phyloP scores from a whole-genome alignment of 1,140 invertebrate genomes.

The Ladona fulva region DNA sequence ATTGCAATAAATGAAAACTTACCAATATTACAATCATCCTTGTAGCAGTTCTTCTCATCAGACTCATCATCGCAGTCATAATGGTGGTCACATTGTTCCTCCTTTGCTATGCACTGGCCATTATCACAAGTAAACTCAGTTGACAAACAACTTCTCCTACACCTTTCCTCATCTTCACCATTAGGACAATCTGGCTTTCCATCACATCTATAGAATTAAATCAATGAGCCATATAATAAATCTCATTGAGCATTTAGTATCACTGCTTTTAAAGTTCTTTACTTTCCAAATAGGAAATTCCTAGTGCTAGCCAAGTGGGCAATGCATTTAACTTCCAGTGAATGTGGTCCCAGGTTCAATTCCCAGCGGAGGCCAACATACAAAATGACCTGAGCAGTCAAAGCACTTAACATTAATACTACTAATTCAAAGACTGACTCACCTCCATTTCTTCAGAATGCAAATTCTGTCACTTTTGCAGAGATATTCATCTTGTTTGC shows the following conservation, averaged over 20 bases:
- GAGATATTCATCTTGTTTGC: conserved; percentile 25
- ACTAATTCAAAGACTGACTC: conserved; percentile 22
- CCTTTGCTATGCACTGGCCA: conserved; percentile 41
- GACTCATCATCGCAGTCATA: conserved; percentile 28
- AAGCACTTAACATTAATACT: neutral
- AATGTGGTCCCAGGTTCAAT: too few relatives aligned
- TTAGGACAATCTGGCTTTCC: conserved; percentile 46
- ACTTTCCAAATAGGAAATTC: too few relatives aligned
- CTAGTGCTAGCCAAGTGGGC: too few relatives aligned
- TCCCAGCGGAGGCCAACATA: too few relatives aligned
- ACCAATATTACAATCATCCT: conserved; percentile 13
- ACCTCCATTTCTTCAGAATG: conserved; percentile 22
- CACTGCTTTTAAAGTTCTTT: too few relatives aligned
- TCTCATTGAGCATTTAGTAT: too few relatives aligned
- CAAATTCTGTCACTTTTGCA: conserved; percentile 28
- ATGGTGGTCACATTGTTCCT: conserved; percentile 16
- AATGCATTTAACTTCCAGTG: too few relatives aligned
- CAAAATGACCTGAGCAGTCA: too few relatives aligned
- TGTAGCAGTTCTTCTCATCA: conserved; percentile 26
- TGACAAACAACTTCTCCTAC: conserved; percentile 16
- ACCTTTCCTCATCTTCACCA: conserved; percentile 49
- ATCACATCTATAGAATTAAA: conserved; percentile 39
- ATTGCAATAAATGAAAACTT: neutral
- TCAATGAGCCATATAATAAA: neutral
- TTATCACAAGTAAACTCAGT: conserved; percentile 37